Evolutionary conservation across 2,888 invertebrate genomes (phyloP).

Genomic region (Ormyrus thymus): DNA sequence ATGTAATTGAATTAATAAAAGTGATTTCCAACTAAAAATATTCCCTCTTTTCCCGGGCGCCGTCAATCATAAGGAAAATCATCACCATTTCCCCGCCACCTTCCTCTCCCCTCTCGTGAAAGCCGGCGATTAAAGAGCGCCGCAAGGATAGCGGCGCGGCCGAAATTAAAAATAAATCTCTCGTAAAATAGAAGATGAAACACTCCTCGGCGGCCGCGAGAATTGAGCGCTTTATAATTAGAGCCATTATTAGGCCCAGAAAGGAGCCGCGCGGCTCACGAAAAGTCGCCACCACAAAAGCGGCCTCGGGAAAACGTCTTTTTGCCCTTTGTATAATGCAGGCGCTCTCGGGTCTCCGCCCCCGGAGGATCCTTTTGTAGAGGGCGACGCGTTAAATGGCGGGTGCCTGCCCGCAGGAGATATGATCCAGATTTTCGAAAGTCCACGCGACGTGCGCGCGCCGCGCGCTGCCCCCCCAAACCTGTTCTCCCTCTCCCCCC

Average conservation of each 20-base stretch:
- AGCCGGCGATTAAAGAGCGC: no score
- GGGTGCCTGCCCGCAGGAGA: conserved; percentile 40
- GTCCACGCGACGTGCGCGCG: conserved; percentile 53
- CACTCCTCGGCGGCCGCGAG: conserved; percentile 5
- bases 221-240: conserved; percentile 48
- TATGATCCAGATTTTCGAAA: conserved; percentile 65
- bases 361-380: conserved; percentile 44
- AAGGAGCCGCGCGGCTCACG: neutral
- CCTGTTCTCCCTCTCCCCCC: conserved; percentile 57
- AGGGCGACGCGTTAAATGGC: conserved; percentile 38
- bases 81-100: no score
- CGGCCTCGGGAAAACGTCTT: conserved; percentile 26
- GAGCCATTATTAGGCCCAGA: conserved; percentile 25
- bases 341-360: conserved; percentile 39
- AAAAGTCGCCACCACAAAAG: neutral
- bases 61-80: no score
- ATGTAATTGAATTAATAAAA: neutral
- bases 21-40: neutral
- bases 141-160: neutral
- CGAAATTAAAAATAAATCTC: conserved; percentile 31
- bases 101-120: no score
- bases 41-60: no score
- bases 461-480: conserved; percentile 45
- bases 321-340: conserved; percentile 14
- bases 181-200: conserved; percentile 28